These are phyloP conservation scores for Panthera tigris DNA, from an alignment of 2,113 vertebrate species.

Conservation along the genomic window DNA sequence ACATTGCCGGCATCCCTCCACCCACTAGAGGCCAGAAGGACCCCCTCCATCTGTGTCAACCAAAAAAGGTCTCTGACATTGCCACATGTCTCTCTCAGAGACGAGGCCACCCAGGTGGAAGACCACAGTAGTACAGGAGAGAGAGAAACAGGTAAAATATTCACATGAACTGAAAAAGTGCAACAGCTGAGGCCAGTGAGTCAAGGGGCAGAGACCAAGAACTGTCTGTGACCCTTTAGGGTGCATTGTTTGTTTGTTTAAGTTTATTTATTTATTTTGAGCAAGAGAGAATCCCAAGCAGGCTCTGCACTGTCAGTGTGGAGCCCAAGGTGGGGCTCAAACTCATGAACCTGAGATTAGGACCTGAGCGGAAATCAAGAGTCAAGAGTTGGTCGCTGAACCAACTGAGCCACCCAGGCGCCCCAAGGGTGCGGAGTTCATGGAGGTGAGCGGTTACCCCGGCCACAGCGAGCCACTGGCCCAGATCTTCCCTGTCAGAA, in stretches of 20 bases:
- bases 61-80: not conserved
- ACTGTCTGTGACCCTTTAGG: accelerated
- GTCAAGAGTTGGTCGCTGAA: no score
- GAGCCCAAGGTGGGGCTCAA: no score
- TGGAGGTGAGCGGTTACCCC: accelerated
- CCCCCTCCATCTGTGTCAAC: not conserved
- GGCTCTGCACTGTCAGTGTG: no score
- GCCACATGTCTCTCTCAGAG: not conserved
- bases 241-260: not conserved
- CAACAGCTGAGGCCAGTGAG: not conserved
- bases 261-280: no score
- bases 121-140: not conserved
- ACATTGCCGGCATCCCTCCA: not conserved
- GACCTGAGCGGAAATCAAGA: no score
- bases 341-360: no score
- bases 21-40: not conserved
- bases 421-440: no score
- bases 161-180: not conserved
- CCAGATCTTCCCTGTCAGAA: not conserved
- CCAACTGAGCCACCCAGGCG: no score
- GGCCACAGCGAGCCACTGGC: not conserved
- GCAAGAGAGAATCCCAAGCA: no score
- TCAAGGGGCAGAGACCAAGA: not conserved
- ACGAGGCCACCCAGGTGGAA: not conserved
- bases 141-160: not conserved